phyloP scores from a whole-genome alignment of 1,140 invertebrate genomes.

The Brachionus manjavacas region DNA sequence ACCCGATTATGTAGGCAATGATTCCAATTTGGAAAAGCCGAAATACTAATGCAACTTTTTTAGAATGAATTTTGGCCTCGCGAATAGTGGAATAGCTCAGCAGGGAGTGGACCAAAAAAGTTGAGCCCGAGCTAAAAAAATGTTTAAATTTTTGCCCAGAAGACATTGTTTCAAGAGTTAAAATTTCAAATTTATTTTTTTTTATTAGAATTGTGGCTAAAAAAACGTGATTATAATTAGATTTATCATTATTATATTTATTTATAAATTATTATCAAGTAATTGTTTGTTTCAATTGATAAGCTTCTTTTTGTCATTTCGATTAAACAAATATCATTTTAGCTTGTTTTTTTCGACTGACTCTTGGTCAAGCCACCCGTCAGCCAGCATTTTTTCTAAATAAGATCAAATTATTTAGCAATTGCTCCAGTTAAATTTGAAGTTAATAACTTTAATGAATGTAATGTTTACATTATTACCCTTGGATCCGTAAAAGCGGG shows the following conservation, averaged over 20 bases:
- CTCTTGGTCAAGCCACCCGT: no score
- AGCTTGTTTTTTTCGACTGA: no score
- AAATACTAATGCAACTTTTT: not conserved
- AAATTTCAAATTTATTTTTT: not conserved
- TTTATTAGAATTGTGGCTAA: not conserved
- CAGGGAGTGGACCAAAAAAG: not conserved
- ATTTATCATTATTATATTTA: not conserved
- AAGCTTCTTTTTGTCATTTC: no score
- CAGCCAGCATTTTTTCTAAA: no score
- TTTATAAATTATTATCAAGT: no score
- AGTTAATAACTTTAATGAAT: no score
- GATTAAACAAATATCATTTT: no score
- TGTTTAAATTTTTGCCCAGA: not conserved
- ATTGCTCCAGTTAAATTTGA: no score
- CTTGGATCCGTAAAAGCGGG: no score
- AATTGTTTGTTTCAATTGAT: no score
- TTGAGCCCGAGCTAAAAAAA: not conserved
- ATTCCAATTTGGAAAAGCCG: constrained; percentile 22
- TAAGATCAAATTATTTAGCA: no score
- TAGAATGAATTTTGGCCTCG: not conserved
- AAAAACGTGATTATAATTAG: not conserved
- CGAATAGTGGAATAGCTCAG: constrained; percentile 31
- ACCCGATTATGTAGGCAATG: constrained; percentile 36
- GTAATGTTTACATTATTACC: no score
- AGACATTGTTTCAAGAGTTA: not conserved